Conservation (phyloP, 2,797 vertebrate genomes). For the Pseudomugil tenellus region DNA sequence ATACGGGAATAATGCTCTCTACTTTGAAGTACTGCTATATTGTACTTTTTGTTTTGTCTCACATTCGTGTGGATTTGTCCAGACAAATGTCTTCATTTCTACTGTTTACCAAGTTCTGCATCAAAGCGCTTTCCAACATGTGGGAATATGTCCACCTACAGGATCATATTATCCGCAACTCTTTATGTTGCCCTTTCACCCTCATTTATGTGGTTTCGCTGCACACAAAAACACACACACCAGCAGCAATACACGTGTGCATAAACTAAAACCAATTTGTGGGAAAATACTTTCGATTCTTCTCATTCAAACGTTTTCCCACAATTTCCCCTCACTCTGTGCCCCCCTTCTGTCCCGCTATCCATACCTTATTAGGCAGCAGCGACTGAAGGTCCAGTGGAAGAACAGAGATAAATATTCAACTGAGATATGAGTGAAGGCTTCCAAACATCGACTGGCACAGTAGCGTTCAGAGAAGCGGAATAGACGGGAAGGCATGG, state of each 20-base stretch:
- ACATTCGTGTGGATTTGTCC: slow-evolving; percentile 18
- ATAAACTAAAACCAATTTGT: slow-evolving; percentile 49
- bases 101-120: slow-evolving; percentile 33
- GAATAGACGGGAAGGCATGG: neutral
- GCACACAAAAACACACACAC: slow-evolving; percentile 8
- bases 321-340: slow-evolving; percentile 26
- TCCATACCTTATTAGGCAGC: slow-evolving; percentile 75
- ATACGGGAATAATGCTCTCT: slow-evolving; percentile 20
- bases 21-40: slow-evolving; percentile 53
- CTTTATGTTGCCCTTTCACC: slow-evolving; percentile 23
- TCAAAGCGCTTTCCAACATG: slow-evolving; percentile 50
- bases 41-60: slow-evolving; percentile 24
- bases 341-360: slow-evolving; percentile 28
- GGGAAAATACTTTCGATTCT: slow-evolving; percentile 64
- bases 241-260: slow-evolving; percentile 15
- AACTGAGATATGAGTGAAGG: slow-evolving; percentile 64
- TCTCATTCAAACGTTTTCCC: slow-evolving; percentile 55
- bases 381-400: slow-evolving; percentile 34
- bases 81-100: slow-evolving; percentile 9
- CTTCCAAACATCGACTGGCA: slow-evolving; percentile 66
- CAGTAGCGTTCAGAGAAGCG: slow-evolving; percentile 31
- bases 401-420: slow-evolving; percentile 72
- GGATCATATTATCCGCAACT: slow-evolving; percentile 6
- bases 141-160: slow-evolving; percentile 24
- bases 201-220: slow-evolving; percentile 21